Conservation (phyloP, 2,888 invertebrate species). For the Venusia cambrica region DNA sequence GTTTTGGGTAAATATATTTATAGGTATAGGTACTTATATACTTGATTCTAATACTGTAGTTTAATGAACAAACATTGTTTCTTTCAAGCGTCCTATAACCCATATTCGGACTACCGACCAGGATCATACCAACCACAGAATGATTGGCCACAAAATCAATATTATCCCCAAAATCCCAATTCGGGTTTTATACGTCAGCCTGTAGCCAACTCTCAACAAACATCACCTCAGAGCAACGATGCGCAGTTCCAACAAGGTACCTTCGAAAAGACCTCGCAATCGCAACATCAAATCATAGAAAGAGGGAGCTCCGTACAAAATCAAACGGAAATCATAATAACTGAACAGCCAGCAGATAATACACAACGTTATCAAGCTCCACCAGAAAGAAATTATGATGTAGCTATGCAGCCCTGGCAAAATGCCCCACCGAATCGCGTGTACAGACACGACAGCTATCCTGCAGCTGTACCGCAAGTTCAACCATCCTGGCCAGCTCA, state of each 20-base stretch:
- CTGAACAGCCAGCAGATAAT: not conserved
- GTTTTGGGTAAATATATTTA: no score
- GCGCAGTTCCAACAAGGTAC: not conserved
- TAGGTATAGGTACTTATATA: no score
- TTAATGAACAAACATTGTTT: not conserved
- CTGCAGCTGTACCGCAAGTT: slow-evolving; percentile 6
- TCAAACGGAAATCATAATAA: not conserved
- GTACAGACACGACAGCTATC: not conserved
- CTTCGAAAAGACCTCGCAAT: not conserved
- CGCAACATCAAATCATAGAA: slow-evolving; percentile 3
- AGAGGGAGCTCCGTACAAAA: not conserved
- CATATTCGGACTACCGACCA: slow-evolving; percentile 1
- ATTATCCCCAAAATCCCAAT: slow-evolving; percentile 2
- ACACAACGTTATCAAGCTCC: slow-evolving; percentile 1
- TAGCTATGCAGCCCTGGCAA: not conserved
- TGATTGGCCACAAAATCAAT: not conserved
- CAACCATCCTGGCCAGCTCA: slow-evolving; percentile 6
- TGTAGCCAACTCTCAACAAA: not conserved
- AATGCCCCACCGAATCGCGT: not conserved
- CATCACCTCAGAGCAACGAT: slow-evolving; percentile 1
- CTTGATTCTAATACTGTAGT: no score
- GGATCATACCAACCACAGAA: slow-evolving; percentile 7
- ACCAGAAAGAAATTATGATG: slow-evolving; percentile 4
- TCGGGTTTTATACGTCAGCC: not conserved
- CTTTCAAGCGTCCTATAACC: slow-evolving; percentile 5